phyloP scores from a whole-genome alignment of 92 coral and sea anemone genomes.

The Phenganax subtilis region DNA sequence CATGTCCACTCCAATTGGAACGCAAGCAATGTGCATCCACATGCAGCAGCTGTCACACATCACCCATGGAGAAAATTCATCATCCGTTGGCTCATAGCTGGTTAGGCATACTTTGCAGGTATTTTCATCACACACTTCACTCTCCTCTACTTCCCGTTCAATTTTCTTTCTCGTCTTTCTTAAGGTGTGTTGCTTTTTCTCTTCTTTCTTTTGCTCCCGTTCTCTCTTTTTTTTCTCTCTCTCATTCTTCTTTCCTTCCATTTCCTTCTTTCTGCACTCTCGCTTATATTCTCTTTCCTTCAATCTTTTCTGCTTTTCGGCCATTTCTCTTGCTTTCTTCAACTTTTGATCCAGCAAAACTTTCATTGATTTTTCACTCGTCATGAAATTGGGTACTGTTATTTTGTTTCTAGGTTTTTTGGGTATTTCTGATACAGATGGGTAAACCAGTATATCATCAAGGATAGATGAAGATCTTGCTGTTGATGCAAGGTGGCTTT shows the following conservation, averaged over 20 bases:
- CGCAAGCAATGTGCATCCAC: conserved; percentile 53
- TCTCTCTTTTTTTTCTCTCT: not conserved
- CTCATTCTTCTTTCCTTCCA: conserved; percentile 16
- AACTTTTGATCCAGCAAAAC: conserved; percentile 43
- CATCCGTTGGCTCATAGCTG: conserved; percentile 39
- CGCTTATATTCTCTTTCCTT: conserved; percentile 40
- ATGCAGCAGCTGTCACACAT: conserved; percentile 38
- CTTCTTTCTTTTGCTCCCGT: not conserved
- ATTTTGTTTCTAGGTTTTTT: conserved; percentile 27
- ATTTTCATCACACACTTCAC: conserved; percentile 24
- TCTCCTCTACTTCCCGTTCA: not conserved
- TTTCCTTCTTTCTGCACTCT: conserved; percentile 25
- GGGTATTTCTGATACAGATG: conserved; percentile 20
- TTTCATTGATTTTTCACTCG: conserved; percentile 38
- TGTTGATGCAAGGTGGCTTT: not conserved
- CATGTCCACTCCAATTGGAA: conserved; percentile 47
- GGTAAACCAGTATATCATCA: conserved; percentile 43
- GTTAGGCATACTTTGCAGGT: conserved; percentile 35
- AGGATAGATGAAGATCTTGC: conserved; percentile 19
- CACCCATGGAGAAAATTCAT: conserved; percentile 39
- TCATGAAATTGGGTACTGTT: conserved; percentile 39
- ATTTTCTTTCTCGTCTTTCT: too few relatives aligned
- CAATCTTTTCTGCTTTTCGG: conserved; percentile 46
- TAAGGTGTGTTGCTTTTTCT: not conserved
- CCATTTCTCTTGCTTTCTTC: conserved; percentile 47